Conservation (phyloP, 2,888 invertebrate genomes). For the Atethmia centrago region DNA sequence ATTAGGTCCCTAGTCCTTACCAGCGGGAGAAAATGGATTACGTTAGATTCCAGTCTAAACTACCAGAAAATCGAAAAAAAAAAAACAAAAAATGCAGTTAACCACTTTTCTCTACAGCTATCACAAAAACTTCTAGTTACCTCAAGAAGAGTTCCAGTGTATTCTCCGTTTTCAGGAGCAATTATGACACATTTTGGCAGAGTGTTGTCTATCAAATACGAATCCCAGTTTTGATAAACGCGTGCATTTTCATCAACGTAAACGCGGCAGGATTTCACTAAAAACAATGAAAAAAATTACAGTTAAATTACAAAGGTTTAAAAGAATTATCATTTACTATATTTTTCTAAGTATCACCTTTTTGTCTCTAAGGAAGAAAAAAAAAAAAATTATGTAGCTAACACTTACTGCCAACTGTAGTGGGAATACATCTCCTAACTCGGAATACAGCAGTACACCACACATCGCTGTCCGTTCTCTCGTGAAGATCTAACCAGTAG, state of each 20-base stretch:
- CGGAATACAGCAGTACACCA: constrained; percentile 86
- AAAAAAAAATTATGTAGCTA: background rate
- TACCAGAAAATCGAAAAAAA: background rate
- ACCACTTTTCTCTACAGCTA: background rate
- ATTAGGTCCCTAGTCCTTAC: background rate
- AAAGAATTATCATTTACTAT: background rate
- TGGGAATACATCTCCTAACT: constrained; percentile 86
- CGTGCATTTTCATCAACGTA: constrained; percentile 87
- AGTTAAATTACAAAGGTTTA: background rate
- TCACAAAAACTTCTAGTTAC: constrained; percentile 65
- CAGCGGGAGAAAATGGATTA: background rate
- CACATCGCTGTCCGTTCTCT: constrained; percentile 79
- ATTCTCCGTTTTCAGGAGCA: constrained; percentile 89
- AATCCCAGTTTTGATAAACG: constrained; percentile 89
- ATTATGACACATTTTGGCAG: constrained; percentile 89
- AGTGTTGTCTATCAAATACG: constrained; percentile 88
- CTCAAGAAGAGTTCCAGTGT: constrained; percentile 80
- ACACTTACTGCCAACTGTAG: constrained; percentile 81
- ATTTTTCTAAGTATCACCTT: background rate
- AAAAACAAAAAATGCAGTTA: background rate
- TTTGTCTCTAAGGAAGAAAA: background rate
- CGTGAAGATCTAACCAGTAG: constrained; percentile 84
- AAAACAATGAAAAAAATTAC: background rate
- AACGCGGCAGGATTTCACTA: constrained; percentile 84
- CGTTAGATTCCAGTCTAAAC: background rate